Conservation (phyloP, 1,140 invertebrate species). For the Hirudo medicinalis region DNA sequence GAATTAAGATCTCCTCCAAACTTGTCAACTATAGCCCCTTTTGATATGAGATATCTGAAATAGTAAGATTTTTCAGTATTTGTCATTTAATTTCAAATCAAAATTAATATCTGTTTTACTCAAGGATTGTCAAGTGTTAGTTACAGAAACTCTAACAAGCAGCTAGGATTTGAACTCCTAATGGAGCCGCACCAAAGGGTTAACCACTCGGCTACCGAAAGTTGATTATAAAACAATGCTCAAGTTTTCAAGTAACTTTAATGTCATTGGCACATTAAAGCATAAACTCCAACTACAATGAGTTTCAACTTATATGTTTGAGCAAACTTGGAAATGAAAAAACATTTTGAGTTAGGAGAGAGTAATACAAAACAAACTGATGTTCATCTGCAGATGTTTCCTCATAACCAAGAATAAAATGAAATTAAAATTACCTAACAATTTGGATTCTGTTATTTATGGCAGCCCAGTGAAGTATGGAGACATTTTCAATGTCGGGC, state of each 20-base stretch:
- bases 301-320: too few species aligned
- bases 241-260: too few species aligned
- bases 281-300: too few species aligned
- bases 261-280: too few species aligned
- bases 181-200: too few species aligned
- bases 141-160: too few species aligned
- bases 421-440: constrained; percentile 48
- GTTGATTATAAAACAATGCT: too few species aligned
- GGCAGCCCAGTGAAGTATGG: constrained; percentile 94
- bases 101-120: neutral
- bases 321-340: neutral
- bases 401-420: neutral
- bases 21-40: constrained; percentile 78
- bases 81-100: neutral
- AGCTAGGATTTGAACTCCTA: too few species aligned
- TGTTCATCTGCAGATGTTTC: neutral
- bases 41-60: constrained; percentile 59
- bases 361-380: constrained; percentile 8
- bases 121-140: neutral
- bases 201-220: too few species aligned
- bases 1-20: constrained; percentile 86
- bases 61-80: neutral
- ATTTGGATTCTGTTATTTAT: constrained; percentile 86
- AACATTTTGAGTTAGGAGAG: neutral
- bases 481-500: constrained; percentile 44